Conservation (phyloP, 2,113 vertebrate genomes). For the Salminus brasiliensis region DNA sequence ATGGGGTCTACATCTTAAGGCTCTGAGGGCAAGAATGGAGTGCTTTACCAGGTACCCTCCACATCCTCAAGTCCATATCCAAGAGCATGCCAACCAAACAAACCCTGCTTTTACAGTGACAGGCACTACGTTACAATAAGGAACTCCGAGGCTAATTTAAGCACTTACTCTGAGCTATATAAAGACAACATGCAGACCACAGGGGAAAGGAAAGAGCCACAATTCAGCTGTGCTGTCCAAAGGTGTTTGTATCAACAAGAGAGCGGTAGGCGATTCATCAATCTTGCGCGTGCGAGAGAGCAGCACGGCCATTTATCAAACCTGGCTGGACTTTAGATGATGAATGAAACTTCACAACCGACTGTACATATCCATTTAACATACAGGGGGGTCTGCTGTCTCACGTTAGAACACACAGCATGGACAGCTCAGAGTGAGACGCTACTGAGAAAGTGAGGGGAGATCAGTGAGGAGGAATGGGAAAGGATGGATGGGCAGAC, state of each 20-base stretch:
- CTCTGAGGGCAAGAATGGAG: too few species aligned
- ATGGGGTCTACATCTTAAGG: too few species aligned
- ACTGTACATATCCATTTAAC: conserved; percentile 30
- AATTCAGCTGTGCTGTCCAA: conserved; percentile 2
- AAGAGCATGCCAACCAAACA: too few species aligned
- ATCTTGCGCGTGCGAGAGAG: neutral
- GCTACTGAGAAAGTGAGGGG: neutral
- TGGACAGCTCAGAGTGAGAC: neutral
- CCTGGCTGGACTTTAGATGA: conserved; percentile 18
- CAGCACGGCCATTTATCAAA: conserved; percentile 28
- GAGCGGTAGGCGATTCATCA: conserved; percentile 24
- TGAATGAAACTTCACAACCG: conserved; percentile 25
- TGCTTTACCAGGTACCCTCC: too few species aligned
- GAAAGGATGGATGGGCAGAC: too few species aligned
- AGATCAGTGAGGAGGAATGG: too few species aligned
- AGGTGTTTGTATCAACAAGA: conserved; percentile 19
- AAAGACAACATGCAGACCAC: neutral
- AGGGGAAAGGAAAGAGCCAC: neutral
- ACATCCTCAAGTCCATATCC: too few species aligned
- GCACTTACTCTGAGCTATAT: neutral
- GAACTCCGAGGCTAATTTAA: too few species aligned
- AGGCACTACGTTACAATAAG: too few species aligned
- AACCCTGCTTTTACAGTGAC: too few species aligned
- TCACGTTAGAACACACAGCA: neutral
- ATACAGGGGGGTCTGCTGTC: neutral